Conservation (phyloP, 2,888 invertebrate genomes). For the Ormyrus nitidulus region DNA sequence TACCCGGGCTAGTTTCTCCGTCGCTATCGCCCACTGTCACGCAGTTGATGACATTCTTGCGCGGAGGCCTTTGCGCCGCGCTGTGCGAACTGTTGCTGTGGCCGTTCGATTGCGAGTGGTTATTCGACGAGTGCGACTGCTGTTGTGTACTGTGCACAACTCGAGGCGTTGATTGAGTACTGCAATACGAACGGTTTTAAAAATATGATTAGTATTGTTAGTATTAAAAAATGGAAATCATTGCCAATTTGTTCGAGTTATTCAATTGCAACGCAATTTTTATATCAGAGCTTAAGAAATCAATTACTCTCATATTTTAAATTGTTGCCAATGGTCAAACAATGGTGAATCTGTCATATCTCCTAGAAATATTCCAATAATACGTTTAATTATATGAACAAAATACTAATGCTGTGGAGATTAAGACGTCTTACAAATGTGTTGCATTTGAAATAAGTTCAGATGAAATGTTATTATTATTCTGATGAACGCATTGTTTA, state of each 20-base stretch:
- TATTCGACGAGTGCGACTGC: slow-evolving; percentile 62
- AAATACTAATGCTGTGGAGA: too few species aligned
- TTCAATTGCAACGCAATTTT: neutral
- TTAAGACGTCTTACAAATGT: neutral
- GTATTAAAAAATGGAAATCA: too few species aligned
- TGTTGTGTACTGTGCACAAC: slow-evolving; percentile 67
- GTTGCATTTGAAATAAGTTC: neutral
- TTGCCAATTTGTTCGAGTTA: neutral
- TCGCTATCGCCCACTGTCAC: slow-evolving; percentile 87
- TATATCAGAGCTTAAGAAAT: too few species aligned
- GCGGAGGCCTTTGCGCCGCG: slow-evolving; percentile 72
- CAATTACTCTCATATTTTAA: too few species aligned
- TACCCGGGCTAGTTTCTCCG: slow-evolving; percentile 80
- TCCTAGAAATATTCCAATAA: too few species aligned
- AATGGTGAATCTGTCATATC: too few species aligned
- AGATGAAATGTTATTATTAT: slow-evolving; percentile 48
- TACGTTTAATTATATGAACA: too few species aligned
- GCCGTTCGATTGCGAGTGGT: slow-evolving; percentile 48
- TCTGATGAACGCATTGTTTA: slow-evolving; percentile 6
- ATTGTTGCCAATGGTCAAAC: too few species aligned
- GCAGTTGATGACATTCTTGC: slow-evolving; percentile 87
- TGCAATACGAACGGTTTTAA: slow-evolving; percentile 57
- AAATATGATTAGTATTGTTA: too few species aligned
- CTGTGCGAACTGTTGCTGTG: slow-evolving; percentile 54
- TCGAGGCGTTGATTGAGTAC: slow-evolving; percentile 70